Evolutionary conservation across 2,888 invertebrate genomes (phyloP).

Genomic region (Xestoiulus laeticollis): DNA sequence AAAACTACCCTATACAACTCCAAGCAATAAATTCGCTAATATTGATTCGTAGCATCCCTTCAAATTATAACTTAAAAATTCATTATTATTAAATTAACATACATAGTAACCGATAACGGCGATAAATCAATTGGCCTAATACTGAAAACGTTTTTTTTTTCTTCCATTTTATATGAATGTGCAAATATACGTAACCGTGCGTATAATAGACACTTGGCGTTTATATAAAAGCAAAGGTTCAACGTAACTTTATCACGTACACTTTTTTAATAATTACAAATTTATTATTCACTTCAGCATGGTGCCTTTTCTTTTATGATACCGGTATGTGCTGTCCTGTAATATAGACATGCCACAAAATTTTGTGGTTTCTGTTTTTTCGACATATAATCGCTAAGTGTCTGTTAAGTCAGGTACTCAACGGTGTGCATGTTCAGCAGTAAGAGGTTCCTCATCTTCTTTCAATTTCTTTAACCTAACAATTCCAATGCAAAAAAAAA

Average conservation of each 20-base stretch:
- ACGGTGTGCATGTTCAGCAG: slow-evolving; percentile 14
- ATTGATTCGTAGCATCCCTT: slow-evolving; percentile 16
- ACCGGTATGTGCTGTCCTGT: background rate
- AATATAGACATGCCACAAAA: background rate
- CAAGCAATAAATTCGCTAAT: slow-evolving; percentile 43
- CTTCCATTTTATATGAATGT: background rate
- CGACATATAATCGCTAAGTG: slow-evolving; percentile 20
- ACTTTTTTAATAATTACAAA: background rate
- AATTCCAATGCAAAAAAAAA: background rate
- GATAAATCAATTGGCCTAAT: slow-evolving; percentile 38
- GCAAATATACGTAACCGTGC: slow-evolving; percentile 19
- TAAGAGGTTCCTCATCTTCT: background rate
- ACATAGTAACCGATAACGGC: slow-evolving; percentile 24
- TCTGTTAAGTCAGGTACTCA: slow-evolving; percentile 41
- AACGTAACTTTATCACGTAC: background rate
- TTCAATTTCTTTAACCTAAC: background rate
- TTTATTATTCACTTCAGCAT: background rate
- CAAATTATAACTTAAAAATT: slow-evolving; percentile 39
- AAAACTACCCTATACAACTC: slow-evolving; percentile 39
- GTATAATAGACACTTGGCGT: slow-evolving; percentile 28
- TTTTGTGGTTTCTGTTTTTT: background rate
- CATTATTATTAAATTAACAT: slow-evolving; percentile 31
- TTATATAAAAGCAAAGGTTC: background rate
- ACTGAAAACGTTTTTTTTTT: slow-evolving; percentile 10
- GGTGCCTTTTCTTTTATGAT: background rate